Evolutionary conservation across 1,140 invertebrate genomes (phyloP), one percentile per base, ranked within the genome.

Genomic region (Nixonia krombeini): DNA sequence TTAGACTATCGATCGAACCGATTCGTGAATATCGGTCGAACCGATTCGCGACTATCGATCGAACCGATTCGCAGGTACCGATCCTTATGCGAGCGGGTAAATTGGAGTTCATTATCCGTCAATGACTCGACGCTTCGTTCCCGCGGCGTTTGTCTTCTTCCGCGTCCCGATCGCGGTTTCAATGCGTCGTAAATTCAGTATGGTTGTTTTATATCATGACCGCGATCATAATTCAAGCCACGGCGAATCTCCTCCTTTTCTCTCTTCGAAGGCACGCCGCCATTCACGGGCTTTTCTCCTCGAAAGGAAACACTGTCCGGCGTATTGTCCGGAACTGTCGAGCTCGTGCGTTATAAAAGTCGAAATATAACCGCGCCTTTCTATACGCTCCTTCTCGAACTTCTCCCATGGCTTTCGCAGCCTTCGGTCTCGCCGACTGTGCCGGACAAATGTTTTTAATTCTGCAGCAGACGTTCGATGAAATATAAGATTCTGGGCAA

Each of bases 201-300:
- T 35, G 12, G 33, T 35, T 35, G 33, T 67, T 74, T 74, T 74
- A 74, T 67, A 72, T 72, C 70, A 59, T 56, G 47, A 31, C 47
- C 15, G 59, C 72, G 58, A 70, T 70, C 72, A 70, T 73, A 74
- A 73, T 70, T 74, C 67, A 74, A 74, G n/a, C n/a, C n/a, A 45
- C 8, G 65, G 47, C 29, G 69, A 64, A 26, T 15, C 45, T 58
- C 35, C 17, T 56, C 28, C 33, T 55, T 31, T 28, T 15, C 38
- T 17, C 38, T 29, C 23, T n/a, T 10, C 25, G n/a, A n/a, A n/a
- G n/a, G n/a, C n/a, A n/a, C 18, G 16, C 57, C 15, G 28, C 28
- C 42, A 25, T 58, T 45, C 31, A 49, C 52, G 15, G 25, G 8
- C n/a, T 29, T 41, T 26, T 33, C 47, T 37, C 23, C 47, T 37